Base-by-base conservation (phyloP, 2,888 invertebrate genomes). In the Eucriotettix oculatus region DNA sequence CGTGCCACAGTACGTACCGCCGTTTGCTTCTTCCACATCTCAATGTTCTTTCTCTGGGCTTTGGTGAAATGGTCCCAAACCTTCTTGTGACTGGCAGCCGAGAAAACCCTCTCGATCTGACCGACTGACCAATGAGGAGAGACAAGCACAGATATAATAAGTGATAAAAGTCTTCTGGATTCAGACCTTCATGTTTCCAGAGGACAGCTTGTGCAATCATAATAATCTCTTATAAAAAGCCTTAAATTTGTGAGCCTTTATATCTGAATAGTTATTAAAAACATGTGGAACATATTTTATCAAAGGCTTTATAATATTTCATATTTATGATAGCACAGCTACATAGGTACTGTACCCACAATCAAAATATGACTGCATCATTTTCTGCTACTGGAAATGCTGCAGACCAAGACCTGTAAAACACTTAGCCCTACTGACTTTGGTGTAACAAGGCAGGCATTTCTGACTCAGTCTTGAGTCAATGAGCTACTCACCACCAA, bases 51-150 rank as follows among this genome's bases (percentile, higher is more conserved):
- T 81, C 96, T 83, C 79, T 96, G 96, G 70, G 95, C 91, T 83
- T 96, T 96, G 79, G 94, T 94, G 86, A 97, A 96, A 86, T 96
- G 96, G 86, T 96, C 96, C 96, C 96, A 96, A 77, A 92, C 93
- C 79, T 94, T 94, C 85, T 96, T 95, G 81, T 94, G 94, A 78
- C 87, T 88, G 74, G 95, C 92, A 72, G 92, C 89, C 76, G 82
- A 81, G 84, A 96, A 95, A 79, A 96, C 92, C 83, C 90, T 89
- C 87, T 93, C 95, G 83, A 96, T 94, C 87, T 95, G 94, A 86
- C 90, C 90, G 87, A 96, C 96, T 96, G 89, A 62, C 60, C 61
- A 55, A 56, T 61, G 52, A 60, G 63, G 61, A 65, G 64, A 63
- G 63, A 64, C 65, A 62, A 65, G 65, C 63, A 65, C 62, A 65